Conservation (phyloP, 1,140 invertebrate species). For the Papilio polytes region DNA sequence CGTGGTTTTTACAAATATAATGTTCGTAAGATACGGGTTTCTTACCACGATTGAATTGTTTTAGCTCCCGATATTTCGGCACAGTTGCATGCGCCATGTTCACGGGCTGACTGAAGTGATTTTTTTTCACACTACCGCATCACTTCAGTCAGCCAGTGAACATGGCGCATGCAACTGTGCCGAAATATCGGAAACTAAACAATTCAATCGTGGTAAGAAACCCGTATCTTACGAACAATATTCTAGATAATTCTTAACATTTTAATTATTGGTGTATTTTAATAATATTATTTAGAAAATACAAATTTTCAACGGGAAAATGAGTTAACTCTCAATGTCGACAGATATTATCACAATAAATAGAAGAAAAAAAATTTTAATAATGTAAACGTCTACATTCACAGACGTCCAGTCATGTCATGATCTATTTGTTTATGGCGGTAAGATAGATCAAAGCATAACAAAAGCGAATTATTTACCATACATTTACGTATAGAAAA, state of each 20-base stretch:
- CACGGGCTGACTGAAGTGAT: too few species aligned
- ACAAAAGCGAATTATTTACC: conserved; percentile 10
- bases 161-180: too few species aligned
- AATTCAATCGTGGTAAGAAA: too few species aligned
- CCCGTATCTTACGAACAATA: too few species aligned
- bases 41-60: too few species aligned
- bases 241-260: neutral
- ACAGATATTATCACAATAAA: neutral
- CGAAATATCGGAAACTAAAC: too few species aligned
- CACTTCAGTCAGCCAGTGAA: too few species aligned
- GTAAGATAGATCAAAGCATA: neutral
- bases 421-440: neutral
- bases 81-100: too few species aligned
- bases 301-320: neutral
- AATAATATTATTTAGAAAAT: neutral
- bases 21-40: too few species aligned
- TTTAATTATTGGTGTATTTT: neutral
- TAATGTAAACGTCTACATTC: neutral
- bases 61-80: too few species aligned
- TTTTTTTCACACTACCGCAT: too few species aligned
- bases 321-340: neutral
- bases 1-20: too few species aligned
- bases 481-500: conserved; percentile 5
- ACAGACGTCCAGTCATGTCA: neutral
- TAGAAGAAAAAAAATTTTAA: neutral